These are phyloP conservation scores for Copsychus sechellarum DNA, from an alignment of 2,113 vertebrate genomes.

Conservation along the genomic window DNA sequence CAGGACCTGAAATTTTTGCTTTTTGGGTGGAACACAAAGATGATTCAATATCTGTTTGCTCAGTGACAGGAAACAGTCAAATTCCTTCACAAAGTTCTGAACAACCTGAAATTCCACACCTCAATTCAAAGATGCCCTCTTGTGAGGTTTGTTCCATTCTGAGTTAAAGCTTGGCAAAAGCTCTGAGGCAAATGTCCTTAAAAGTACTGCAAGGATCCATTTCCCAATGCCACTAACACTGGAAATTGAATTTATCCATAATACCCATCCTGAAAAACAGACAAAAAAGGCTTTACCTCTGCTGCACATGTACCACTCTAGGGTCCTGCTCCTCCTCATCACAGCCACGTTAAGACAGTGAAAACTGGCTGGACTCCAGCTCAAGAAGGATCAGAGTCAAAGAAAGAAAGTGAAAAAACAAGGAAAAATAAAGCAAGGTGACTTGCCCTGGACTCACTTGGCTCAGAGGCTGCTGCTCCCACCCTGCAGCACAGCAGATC, in stretches of 20 bases:
- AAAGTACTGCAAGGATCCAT: background rate
- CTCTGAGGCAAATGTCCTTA: background rate
- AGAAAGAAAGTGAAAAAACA: no score
- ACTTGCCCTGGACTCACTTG: background rate
- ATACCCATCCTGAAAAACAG: background rate
- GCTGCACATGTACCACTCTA: background rate
- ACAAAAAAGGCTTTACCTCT: conserved; percentile 46
- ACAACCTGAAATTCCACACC: background rate
- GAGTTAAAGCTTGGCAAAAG: background rate
- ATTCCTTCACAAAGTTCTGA: background rate
- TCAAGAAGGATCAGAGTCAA: background rate
- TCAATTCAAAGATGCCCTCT: background rate
- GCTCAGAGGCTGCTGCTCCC: background rate
- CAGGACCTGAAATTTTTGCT: background rate
- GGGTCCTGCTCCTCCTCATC: background rate
- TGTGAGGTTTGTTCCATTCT: background rate
- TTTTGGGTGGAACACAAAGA: background rate
- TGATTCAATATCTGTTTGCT: rapidly evolving
- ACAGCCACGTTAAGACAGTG: background rate
- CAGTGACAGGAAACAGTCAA: background rate
- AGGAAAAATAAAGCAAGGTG: background rate
- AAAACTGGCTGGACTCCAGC: background rate
- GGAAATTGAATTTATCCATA: background rate
- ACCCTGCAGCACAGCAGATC: background rate
- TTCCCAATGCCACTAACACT: background rate